Evolutionary conservation across 1,140 invertebrate genomes (phyloP).

Genomic region (Apis dorsata): DNA sequence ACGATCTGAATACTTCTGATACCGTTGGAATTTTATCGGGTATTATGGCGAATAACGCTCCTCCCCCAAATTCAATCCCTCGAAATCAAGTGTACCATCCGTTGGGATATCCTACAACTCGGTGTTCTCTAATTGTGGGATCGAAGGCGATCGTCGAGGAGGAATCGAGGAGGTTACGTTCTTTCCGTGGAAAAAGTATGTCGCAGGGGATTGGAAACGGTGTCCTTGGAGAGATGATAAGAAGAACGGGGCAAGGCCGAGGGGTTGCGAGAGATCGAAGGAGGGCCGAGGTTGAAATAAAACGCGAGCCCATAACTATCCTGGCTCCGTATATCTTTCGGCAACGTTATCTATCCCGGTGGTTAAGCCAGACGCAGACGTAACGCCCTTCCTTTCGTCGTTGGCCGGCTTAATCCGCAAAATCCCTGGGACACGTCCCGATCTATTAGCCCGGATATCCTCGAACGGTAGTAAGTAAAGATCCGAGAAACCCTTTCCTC

Average conservation of each 20-base stretch:
- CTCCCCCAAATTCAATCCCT: not conserved
- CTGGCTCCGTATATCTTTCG: conserved; percentile 49
- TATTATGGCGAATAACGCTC: conserved; percentile 3
- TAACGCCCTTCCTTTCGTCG: conserved; percentile 49
- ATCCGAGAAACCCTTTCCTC: conserved; percentile 13
- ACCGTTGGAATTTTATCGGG: not conserved
- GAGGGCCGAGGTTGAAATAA: conserved; percentile 25
- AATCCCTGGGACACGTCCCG: conserved; percentile 57
- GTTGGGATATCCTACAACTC: not conserved
- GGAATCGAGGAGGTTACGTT: not conserved
- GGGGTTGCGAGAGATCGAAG: not conserved
- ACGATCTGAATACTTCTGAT: conserved; percentile 35
- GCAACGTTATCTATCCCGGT: conserved; percentile 59
- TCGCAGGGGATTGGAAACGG: too few species aligned
- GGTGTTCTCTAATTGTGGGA: too few species aligned
- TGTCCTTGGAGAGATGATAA: not conserved
- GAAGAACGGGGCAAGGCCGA: not conserved
- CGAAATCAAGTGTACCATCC: not conserved
- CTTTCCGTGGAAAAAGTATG: too few species aligned
- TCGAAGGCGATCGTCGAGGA: not conserved
- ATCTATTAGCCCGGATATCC: conserved; percentile 58
- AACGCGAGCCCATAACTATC: conserved; percentile 58
- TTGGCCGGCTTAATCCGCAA: conserved; percentile 59
- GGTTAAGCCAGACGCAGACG: conserved; percentile 59
- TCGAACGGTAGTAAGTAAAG: conserved; percentile 40